Evolutionary conservation across 2,888 invertebrate species (phyloP).

Genomic region (Meloe dianella): DNA sequence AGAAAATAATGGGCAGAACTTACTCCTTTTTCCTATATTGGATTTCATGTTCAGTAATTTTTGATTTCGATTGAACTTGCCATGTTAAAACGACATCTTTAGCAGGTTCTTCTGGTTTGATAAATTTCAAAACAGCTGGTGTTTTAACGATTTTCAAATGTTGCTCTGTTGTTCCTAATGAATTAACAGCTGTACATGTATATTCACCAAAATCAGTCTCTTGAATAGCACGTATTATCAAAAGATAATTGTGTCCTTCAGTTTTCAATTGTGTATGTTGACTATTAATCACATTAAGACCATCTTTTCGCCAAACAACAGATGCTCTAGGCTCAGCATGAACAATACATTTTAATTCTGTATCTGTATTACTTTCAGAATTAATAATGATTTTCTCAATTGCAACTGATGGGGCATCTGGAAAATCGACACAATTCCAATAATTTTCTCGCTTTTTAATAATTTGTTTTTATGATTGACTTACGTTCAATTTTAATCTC

Average conservation of each 20-base stretch:
- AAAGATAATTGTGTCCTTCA: slow-evolving; percentile 46
- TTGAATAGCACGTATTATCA: slow-evolving; percentile 51
- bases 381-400: slow-evolving; percentile 58
- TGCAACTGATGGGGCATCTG: slow-evolving; percentile 59
- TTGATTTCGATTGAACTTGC: slow-evolving; percentile 60
- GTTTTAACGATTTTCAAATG: slow-evolving; percentile 50
- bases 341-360: slow-evolving; percentile 58
- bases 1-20: slow-evolving; percentile 29
- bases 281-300: slow-evolving; percentile 42
- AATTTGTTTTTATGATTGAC: slow-evolving; percentile 32
- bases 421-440: slow-evolving; percentile 25
- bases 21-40: slow-evolving; percentile 60
- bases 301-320: slow-evolving; percentile 54
- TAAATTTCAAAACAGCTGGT: slow-evolving; percentile 44
- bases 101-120: slow-evolving; percentile 40
- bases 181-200: slow-evolving; percentile 58
- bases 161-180: slow-evolving; percentile 49
- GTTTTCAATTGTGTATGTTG: slow-evolving; percentile 40
- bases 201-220: slow-evolving; percentile 58
- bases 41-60: slow-evolving; percentile 58
- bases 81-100: slow-evolving; percentile 57
- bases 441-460: not conserved
- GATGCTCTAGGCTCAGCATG: slow-evolving; percentile 57
- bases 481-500: slow-evolving; percentile 54
- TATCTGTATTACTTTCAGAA: slow-evolving; percentile 56